These are phyloP conservation scores for Habropoda laboriosa DNA, from an alignment of 1,140 invertebrate species.

Conservation along the genomic window DNA sequence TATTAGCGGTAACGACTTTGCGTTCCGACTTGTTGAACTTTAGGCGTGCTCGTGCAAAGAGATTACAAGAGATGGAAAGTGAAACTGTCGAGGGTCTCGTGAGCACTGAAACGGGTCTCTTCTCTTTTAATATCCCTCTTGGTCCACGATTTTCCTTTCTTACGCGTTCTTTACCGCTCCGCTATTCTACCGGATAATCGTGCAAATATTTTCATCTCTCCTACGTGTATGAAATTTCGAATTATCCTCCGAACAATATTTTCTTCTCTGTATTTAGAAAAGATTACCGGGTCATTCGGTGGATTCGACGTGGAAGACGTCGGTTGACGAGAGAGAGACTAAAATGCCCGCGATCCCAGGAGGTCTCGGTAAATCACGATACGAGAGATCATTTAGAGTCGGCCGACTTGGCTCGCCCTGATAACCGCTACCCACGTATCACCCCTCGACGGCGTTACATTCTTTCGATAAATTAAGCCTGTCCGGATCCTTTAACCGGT, in stretches of 20 bases:
- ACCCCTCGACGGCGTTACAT: conserved; percentile 35
- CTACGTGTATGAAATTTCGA: no score
- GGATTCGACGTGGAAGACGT: conserved; percentile 25
- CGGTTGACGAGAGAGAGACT: conserved; percentile 41
- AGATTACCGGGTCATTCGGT: no score
- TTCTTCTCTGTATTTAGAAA: no score
- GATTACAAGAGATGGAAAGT: conserved; percentile 46
- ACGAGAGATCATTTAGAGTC: conserved; percentile 55
- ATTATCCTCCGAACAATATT: no score
- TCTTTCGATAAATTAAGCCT: conserved; percentile 61
- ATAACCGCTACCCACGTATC: conserved; percentile 58
- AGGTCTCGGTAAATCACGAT: conserved; percentile 65
- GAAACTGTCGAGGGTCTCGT: conserved; percentile 41
- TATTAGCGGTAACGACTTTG: conserved; percentile 29
- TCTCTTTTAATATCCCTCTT: conserved; percentile 22
- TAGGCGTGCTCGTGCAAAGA: conserved; percentile 21
- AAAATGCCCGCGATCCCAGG: conserved; percentile 27
- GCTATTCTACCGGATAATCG: no score
- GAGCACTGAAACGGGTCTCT: conserved; percentile 1
- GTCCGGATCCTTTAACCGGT: conserved; percentile 21
- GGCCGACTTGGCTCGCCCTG: conserved; percentile 39
- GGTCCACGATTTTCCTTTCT: conserved; percentile 20
- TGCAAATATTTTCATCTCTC: no score
- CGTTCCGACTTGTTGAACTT: conserved; percentile 54
- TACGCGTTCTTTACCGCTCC: no score